Base-by-base conservation (phyloP, 1,140 invertebrate genomes). In the Zaprionus gabonicus region DNA sequence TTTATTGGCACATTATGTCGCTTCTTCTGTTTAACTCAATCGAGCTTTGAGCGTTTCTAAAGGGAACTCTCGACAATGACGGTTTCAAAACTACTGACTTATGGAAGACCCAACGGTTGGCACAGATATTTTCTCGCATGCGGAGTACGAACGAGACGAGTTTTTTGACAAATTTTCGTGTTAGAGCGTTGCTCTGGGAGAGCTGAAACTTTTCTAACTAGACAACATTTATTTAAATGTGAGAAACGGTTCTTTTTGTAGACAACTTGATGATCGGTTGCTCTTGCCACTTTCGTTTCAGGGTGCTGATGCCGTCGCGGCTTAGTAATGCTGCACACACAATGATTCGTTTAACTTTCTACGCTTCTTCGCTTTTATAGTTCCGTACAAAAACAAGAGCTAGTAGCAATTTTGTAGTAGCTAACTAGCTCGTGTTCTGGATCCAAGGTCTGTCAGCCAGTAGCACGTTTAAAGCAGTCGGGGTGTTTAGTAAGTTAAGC, bases 241-340 rank as follows among this genome's bases (percentile, higher is more conserved):
- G 74, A 55, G 71, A 76, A 81, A 81, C 80, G 77, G 80, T 81
- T 80, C 80, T 81, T 81, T 79, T 71, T 60, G 36, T 67, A 53
- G 51, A 20, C 51, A 74, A 57, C 34, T 63, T 64, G 28, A n/a
- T 41, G 27, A 25, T 36, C 13, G 13, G 34, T 49, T 62, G 34
- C 64, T 73, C 34, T 73, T 77, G 41, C 75, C 68, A 79, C 79
- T 81, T 81, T 81, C 79, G 68, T 73, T 78, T 34, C 23, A 38
- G 17, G 13, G 13, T 31, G 46, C 10, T 23, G 41, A 44, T n/a
- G 41, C 4, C 13, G n/a, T 44, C 41, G 41, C 15, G 41, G 27
- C 60, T 53, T 44, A 28, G 17, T 25, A 17, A 31, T 57, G 15
- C 44, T 25, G 17, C 60, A 49, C 49, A 15, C 31, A 36, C 63